These are phyloP conservation scores for Eulemur macaco DNA, from an alignment of 2,113 vertebrate genomes.

Conservation along the genomic window DNA sequence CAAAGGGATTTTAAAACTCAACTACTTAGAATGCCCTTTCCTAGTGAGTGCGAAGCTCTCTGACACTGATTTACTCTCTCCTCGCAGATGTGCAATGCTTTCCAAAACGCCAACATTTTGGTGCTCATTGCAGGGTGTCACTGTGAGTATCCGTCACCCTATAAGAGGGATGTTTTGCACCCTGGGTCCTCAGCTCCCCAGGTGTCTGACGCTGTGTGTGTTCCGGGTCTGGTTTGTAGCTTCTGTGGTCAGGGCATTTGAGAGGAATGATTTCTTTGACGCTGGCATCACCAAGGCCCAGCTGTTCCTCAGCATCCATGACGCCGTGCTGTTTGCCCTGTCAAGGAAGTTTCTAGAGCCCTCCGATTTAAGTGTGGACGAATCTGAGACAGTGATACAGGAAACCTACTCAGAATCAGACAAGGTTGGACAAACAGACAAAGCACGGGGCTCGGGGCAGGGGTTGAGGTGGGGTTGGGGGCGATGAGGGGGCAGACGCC, in stretches of 20 bases:
- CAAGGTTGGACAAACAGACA: conserved; percentile 62
- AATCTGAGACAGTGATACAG: conserved; percentile 5
- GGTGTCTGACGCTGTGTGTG: neutral
- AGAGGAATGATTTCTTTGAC: conserved; percentile 80
- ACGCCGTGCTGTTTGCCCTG: conserved; percentile 76
- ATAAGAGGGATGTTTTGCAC: neutral
- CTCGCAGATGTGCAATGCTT: conserved; percentile 81
- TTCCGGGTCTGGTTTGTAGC: conserved; percentile 66
- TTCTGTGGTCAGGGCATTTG: conserved; percentile 75
- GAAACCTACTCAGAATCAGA: conserved; percentile 66
- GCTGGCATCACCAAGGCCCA: conserved; percentile 71
- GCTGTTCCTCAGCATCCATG: conserved; percentile 79
- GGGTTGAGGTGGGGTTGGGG: rapidly evolving
- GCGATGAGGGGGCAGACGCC: neutral
- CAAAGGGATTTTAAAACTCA: neutral
- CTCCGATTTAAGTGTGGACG: conserved; percentile 3
- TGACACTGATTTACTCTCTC: conserved; percentile 47
- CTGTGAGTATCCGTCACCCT: conserved; percentile 71
- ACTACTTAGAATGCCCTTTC: neutral
- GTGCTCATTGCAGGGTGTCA: conserved; percentile 80
- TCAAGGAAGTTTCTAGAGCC: conserved; percentile 43
- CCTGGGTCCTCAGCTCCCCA: neutral
- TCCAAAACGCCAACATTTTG: conserved; percentile 73
- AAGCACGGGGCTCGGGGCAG: neutral
- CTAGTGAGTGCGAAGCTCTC: neutral